Conservation (phyloP, 30 jellyfish, hydroid and myxozoan species). For the Chironex yamaguchii region DNA sequence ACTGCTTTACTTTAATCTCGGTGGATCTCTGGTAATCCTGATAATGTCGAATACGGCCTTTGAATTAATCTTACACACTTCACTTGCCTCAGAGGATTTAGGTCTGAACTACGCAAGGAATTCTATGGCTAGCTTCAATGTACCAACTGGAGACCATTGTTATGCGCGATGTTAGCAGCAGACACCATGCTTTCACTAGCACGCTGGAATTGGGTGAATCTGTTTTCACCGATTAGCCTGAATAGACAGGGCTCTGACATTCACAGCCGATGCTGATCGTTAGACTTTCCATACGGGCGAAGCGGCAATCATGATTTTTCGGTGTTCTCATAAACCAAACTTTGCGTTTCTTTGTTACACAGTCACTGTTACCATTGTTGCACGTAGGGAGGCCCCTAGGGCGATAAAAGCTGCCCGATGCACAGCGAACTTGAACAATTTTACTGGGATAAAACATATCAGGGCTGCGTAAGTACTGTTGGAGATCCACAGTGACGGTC, state of each 20-base stretch:
- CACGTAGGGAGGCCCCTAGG: background rate
- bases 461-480: slow-evolving; percentile 30
- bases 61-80: too few species aligned
- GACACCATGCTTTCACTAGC: too few species aligned
- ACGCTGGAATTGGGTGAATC: too few species aligned
- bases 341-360: background rate
- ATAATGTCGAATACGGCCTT: too few species aligned
- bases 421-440: slow-evolving; percentile 36
- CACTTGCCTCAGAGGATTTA: too few species aligned
- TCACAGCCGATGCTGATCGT: background rate
- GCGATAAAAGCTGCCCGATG: background rate
- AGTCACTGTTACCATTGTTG: background rate
- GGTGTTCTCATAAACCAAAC: background rate
- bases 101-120: too few species aligned
- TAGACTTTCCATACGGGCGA: background rate
- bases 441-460: slow-evolving; percentile 50
- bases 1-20: too few species aligned
- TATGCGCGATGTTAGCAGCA: too few species aligned
- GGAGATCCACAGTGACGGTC: slow-evolving; percentile 17
- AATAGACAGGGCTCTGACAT: background rate
- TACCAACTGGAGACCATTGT: too few species aligned
- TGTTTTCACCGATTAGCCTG: too few species aligned
- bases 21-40: too few species aligned
- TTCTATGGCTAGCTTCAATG: too few species aligned
- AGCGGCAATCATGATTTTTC: background rate